Evolutionary conservation across 2,113 vertebrate species (phyloP).

Genomic region (Cisticola juncidis): DNA sequence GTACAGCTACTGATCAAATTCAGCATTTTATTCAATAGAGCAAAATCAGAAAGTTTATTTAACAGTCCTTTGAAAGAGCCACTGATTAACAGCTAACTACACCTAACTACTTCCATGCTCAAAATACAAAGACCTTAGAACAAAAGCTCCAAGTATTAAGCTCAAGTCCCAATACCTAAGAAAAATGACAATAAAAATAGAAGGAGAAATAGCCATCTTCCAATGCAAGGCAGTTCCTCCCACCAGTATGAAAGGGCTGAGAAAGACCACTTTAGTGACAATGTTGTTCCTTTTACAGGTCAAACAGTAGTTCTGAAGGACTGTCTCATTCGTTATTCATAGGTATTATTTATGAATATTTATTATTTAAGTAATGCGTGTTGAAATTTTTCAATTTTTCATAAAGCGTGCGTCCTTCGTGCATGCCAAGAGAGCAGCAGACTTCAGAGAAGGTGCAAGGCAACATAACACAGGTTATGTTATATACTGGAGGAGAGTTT

Average conservation of each 20-base stretch:
- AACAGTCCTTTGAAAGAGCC: background rate
- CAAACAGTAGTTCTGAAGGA: conserved; percentile 66
- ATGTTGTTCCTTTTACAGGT: conserved; percentile 55
- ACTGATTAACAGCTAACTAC: background rate
- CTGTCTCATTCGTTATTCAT: conserved; percentile 69
- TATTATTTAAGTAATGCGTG: conserved; percentile 69
- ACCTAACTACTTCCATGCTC: background rate
- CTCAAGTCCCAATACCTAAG: background rate
- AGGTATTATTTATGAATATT: conserved; percentile 72
- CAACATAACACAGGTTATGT: background rate
- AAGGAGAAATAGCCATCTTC: background rate
- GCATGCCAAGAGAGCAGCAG: conserved; percentile 38
- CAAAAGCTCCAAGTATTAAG: background rate
- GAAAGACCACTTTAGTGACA: conserved; percentile 19
- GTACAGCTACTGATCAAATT: background rate
- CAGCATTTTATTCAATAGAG: background rate
- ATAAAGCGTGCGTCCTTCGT: conserved; percentile 53
- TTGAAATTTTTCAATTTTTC: conserved; percentile 70
- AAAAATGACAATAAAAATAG: background rate
- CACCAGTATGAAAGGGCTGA: background rate
- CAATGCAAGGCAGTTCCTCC: background rate
- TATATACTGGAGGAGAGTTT: background rate
- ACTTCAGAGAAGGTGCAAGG: conserved; percentile 1
- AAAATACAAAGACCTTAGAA: background rate
- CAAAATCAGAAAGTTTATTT: background rate